Conservation (phyloP, 92 coral and sea anemone species). For the Porites divaricata region DNA sequence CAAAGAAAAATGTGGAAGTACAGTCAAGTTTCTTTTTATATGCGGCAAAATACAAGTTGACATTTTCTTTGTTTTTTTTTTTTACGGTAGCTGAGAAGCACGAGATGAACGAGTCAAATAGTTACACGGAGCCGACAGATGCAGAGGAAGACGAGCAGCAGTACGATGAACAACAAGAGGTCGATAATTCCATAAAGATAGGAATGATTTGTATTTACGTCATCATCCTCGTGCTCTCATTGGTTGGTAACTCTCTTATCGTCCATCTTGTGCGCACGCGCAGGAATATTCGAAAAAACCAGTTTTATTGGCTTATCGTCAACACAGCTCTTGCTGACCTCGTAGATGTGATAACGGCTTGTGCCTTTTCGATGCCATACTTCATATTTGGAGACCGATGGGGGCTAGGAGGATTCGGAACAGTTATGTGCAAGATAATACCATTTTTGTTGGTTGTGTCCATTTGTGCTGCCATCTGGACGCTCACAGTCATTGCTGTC, state of each 20-base stretch:
- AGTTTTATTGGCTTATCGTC: background rate
- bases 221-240: constrained; percentile 2
- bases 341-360: background rate
- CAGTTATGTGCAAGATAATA: background rate
- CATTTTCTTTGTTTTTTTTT: too few relatives aligned
- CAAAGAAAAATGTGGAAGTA: too few relatives aligned
- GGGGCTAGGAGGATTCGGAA: background rate
- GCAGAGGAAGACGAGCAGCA: background rate
- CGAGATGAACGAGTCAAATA: background rate
- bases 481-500: background rate
- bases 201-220: constrained; percentile 5
- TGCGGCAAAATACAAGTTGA: too few relatives aligned
- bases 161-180: background rate
- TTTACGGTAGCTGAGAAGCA: too few relatives aligned
- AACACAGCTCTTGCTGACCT: background rate
- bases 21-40: too few relatives aligned
- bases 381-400: background rate
- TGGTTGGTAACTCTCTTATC: constrained; percentile 29
- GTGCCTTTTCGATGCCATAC: background rate
- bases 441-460: background rate
- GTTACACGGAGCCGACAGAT: background rate
- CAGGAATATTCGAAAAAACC: constrained; percentile 6
- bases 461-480: background rate
- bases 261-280: constrained; percentile 42
- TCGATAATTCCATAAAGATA: constrained; percentile 4